phyloP scores from a whole-genome alignment of 2,888 invertebrate species.

The Ennomos fuscantarius region DNA sequence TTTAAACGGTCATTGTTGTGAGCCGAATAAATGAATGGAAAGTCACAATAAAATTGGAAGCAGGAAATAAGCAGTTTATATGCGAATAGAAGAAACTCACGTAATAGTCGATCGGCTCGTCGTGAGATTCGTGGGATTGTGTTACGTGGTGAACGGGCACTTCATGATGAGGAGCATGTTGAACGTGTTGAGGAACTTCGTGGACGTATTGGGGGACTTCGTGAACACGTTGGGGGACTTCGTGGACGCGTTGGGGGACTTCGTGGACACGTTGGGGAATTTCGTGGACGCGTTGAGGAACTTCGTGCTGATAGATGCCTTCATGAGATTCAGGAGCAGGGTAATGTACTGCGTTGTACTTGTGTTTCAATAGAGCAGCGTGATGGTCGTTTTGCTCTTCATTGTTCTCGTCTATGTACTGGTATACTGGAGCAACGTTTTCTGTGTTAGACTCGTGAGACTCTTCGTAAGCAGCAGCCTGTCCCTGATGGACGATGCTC shows the following conservation, averaged over 20 bases:
- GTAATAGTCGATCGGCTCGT: constrained; percentile 78
- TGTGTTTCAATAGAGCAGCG: constrained; percentile 38
- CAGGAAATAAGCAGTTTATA: constrained; percentile 48
- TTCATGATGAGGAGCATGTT: constrained; percentile 31
- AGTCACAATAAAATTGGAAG: constrained; percentile 60
- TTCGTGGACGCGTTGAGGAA: constrained; percentile 28
- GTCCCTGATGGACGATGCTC: constrained; percentile 58
- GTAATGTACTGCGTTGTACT: constrained; percentile 31
- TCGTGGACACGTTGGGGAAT: constrained; percentile 29
- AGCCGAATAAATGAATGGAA: constrained; percentile 69
- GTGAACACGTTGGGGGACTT: constrained; percentile 9
- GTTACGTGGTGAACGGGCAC: constrained; percentile 40
- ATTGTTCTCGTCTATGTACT: constrained; percentile 54
- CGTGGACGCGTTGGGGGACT: constrained; percentile 22
- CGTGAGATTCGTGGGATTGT: constrained; percentile 56
- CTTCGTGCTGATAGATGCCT: constrained; percentile 29
- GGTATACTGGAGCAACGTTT: constrained; percentile 60
- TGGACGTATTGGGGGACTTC: constrained; percentile 18
- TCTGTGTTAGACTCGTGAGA: constrained; percentile 56
- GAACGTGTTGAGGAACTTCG: constrained; percentile 17
- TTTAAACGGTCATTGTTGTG: constrained; percentile 55
- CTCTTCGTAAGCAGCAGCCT: constrained; percentile 50
- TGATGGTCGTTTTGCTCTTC: constrained; percentile 44
- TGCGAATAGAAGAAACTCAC: constrained; percentile 67
- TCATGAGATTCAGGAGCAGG: constrained; percentile 26